Evolutionary conservation across 2,113 vertebrate species (phyloP), one percentile per base, ranked within the genome.

Genomic region (Brachyhypopomus occidentalis): DNA sequence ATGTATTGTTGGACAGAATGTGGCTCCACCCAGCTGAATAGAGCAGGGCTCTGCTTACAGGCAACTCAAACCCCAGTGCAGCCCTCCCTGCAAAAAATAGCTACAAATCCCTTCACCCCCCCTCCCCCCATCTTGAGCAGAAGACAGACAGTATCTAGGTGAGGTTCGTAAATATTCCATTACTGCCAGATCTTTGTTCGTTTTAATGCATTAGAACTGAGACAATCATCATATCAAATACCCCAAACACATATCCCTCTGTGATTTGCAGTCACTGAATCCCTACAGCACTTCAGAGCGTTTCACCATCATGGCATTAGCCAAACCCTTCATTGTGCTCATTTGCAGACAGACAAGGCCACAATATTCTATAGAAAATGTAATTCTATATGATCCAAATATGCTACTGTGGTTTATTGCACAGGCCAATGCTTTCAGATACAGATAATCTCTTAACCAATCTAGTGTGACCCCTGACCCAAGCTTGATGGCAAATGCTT

Each of bases 341-440:
- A 58, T 58, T 30, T 48, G 59, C 60, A 64, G 75, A 66, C 75
- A 77, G 55, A 66, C 60, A 67, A 30, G 30, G 30, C 30, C 30
- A 30, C 30, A 30, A 30, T 30, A 30, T 30, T 30, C 30, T 41
- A 7, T 41, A 8, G 9, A 41, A 41, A 4, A 25, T 38, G 30
- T 34, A 20, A 20, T n/a, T 45, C 66, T 77, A 52, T 38, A 77
- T 77, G 45, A 52, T 19, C 16, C 20, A 7, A 52, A 9, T 52
- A 11, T 52, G 12, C 45, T 52, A 52, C 9, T 14, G 12, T 14
- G 45, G 45, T 14, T 52, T 52, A 52, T 52, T 52, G 45, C 45
- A 52, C 41, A 45, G 41, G 41, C 2, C 27, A 3, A 38, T 27
- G 63, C 11, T 59, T 75, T 58, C 20, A 19, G 7, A n/a, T 69